Base-by-base conservation (phyloP, 1,140 invertebrate species). In the Thereuonema tuberculata region DNA sequence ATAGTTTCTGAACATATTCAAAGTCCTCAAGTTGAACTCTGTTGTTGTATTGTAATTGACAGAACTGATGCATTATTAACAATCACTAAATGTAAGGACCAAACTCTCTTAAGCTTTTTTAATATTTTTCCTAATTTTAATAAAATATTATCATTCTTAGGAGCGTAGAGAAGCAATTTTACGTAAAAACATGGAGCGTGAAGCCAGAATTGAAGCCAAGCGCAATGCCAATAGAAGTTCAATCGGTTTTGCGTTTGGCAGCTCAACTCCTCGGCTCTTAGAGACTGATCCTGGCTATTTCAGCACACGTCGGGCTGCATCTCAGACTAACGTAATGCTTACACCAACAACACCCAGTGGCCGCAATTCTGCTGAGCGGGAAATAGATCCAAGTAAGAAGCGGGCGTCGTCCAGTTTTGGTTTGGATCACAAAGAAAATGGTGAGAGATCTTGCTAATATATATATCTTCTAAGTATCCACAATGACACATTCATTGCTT, bases 161-260 rank as follows among this genome's bases (percentile, higher is more conserved):
- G 87, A 89, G 66, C 78, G 87, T 62, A 80, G 87, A 63, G 87
- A 90, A 72, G 86, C 86, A 48, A 86, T 91, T 59, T 69, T 92
- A 52, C 82, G 84, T 65, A 85, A 88, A 70, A 89, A 89, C 73
- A 81, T 74, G 76, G 88, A 91, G 70, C 78, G 87, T 61, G 87
- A 89, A 67, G 85, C 86, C 49, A 80, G 87, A 63, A 77, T 90
- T 65, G 87, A 91, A 73, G 79, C 81, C 31, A 84, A 82, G 70
- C 78, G 77, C 66, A 79, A 78, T 67, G 82, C 83, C 70, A 83
- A 86, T 68, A 76, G 81, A 63, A 81, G 80, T 72, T 81, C 76
- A 43, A 77, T 80, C 63, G 81, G 83, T 23, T 92, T 91, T 76
- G 89, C 88, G 31, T 92, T 92, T 75, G 89, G 89, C 46, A 91